Evolutionary conservation across 2,113 vertebrate species (phyloP).

Genomic region (Cyprinodon tularosa): DNA sequence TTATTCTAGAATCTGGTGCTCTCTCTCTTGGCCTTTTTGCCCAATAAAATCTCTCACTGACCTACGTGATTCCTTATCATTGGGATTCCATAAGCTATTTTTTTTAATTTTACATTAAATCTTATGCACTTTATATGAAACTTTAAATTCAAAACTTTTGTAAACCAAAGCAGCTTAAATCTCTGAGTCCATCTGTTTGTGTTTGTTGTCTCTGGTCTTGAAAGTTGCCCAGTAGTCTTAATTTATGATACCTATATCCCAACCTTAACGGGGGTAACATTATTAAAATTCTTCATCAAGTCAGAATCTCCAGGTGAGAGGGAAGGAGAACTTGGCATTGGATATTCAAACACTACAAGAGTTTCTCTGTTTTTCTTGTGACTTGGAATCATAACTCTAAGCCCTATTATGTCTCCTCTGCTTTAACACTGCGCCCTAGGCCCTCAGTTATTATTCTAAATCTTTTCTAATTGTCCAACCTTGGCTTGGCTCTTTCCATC

Average conservation of each 20-base stretch:
- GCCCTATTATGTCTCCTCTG: constrained; percentile 67
- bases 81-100: neutral
- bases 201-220: constrained; percentile 22
- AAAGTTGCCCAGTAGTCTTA: constrained; percentile 28
- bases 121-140: neutral
- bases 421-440: constrained; percentile 70
- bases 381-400: constrained; percentile 67
- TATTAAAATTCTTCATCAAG: constrained; percentile 62
- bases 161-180: constrained; percentile 23
- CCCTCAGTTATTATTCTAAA: constrained; percentile 71
- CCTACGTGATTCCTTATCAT: neutral
- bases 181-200: constrained; percentile 3
- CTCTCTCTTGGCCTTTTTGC: neutral
- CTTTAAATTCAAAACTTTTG: constrained; percentile 11
- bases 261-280: constrained; percentile 31
- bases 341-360: constrained; percentile 46
- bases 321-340: constrained; percentile 45
- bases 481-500: constrained; percentile 71
- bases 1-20: neutral
- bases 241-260: constrained; percentile 28
- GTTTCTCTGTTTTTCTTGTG: constrained; percentile 64
- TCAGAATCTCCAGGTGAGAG: constrained; percentile 32
- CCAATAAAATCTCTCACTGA: neutral
- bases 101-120: neutral
- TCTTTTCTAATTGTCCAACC: constrained; percentile 75